Evolutionary conservation across 2,888 invertebrate genomes (phyloP), one percentile per base, ranked within the genome.

Genomic region (Argyresthia goedartella): DNA sequence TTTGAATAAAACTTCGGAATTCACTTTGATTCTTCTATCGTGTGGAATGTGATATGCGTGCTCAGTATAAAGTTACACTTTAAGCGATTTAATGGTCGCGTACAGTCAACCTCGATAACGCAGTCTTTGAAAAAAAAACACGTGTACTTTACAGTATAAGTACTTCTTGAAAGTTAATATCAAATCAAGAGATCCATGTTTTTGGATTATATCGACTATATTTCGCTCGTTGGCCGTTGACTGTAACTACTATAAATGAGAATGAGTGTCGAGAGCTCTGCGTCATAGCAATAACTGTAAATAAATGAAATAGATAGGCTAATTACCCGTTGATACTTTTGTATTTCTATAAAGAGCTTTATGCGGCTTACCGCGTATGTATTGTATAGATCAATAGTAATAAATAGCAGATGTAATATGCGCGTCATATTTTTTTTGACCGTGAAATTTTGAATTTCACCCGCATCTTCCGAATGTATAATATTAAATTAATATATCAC

Each of bases 301-400:
- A 85, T 84, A 85, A 2, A 25, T 25, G 25, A 60, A 52, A 71
- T 85, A 85, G 85, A 80, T 85, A 86, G 85, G 73, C 71, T 82
- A 82, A 85, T 81, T 82, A 79, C 77, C 76, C 70, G 50, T 51
- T 51, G 50, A 50, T 76, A 65, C 69, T 79, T 80, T 80, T 81
- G 76, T 81, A 82, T 74, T 82, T 80, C 79, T 80, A 80, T 82
- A 81, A 84, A 84, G 81, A 85, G 84, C 84, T 84, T 84, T 85
- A 81, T 76, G 77, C 79, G 79, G 71, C 61, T 55, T 55, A 61
- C 68, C 76, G 81, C 71, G 66, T 82, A 25, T 25, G 25, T 25
- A 78, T 82, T 84, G 79, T 82, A 81, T 73, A 81, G 71, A 59
- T 34, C 45, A n/a, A 54, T 49, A 77, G 71, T 65, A 62, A 67